These are phyloP conservation scores for Lophura nycthemera DNA, from an alignment of 2,113 vertebrate species.

Conservation along the genomic window DNA sequence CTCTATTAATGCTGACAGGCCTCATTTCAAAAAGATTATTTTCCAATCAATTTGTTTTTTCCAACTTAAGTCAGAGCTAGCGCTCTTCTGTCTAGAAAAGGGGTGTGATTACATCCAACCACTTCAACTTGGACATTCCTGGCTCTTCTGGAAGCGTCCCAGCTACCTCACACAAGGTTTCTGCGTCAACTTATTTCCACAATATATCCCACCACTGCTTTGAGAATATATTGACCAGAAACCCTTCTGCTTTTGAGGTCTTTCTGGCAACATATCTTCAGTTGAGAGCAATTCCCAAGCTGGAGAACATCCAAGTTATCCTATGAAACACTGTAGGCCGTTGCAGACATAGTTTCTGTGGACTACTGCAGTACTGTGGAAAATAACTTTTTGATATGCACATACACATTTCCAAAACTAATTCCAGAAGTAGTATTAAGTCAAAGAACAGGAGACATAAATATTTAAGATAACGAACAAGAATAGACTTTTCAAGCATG, in stretches of 20 bases:
- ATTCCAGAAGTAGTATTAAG: not conserved
- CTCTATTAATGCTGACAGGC: not conserved
- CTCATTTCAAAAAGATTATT: not conserved
- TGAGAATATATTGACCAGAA: not conserved
- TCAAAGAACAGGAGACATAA: not conserved
- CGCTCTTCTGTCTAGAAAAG: not conserved
- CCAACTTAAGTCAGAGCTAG: not conserved
- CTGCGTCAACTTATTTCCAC: not conserved
- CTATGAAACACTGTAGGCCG: fast-evolving
- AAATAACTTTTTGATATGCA: not conserved
- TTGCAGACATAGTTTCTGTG: not conserved
- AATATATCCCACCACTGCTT: not conserved
- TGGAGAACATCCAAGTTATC: not conserved
- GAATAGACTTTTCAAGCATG: not conserved
- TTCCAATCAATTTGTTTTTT: not conserved
- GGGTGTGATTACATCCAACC: not conserved
- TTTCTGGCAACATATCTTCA: not conserved
- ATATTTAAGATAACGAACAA: conserved; percentile 3
- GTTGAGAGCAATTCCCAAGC: not conserved
- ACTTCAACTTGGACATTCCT: not conserved
- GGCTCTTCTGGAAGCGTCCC: not conserved
- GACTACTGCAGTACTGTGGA: not conserved
- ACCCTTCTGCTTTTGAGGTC: not conserved
- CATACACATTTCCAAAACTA: not conserved
- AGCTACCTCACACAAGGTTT: not conserved